These are phyloP conservation scores for Apostichopus californicus DNA, from an alignment of 35 echinoderm and acorn worm species.

Conservation along the genomic window DNA sequence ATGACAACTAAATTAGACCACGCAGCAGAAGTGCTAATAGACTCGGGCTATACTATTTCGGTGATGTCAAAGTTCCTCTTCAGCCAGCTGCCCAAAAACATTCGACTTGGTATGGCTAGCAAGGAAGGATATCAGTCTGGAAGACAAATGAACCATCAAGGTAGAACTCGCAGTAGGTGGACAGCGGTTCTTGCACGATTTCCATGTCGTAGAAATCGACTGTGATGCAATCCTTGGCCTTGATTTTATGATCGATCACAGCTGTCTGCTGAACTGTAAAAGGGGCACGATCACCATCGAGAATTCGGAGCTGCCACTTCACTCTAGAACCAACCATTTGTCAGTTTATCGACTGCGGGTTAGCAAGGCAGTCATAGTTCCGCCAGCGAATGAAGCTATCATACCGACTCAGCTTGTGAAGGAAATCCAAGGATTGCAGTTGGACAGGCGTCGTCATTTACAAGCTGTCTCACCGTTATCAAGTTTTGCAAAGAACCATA, in stretches of 20 bases:
- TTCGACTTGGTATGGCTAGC: neutral
- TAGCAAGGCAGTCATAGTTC: neutral
- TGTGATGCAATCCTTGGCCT: neutral
- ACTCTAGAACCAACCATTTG: neutral
- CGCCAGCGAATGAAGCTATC: constrained; percentile 10
- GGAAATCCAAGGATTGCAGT: no score
- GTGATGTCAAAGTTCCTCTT: neutral
- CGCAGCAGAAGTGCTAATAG: no score
- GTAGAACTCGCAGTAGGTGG: neutral
- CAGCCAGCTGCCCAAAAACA: neutral
- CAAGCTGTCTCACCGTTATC: no score
- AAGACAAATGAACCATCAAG: neutral
- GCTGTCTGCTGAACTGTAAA: neutral
- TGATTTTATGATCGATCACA: constrained; percentile 8
- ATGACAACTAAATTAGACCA: no score
- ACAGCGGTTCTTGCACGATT: neutral
- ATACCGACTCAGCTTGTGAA: constrained; percentile 10
- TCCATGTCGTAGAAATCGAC: constrained; percentile 1
- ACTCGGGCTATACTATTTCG: neutral
- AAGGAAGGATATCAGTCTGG: neutral
- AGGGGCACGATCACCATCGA: neutral
- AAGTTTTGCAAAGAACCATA: no score
- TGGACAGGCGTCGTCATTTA: no score
- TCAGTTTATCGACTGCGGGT: neutral
- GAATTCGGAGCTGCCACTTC: neutral